A percentile compares a stretch with the other conserved stretches of the same genome.
Evolutionary conservation across 2,113 vertebrate genomes (phyloP).

Genomic region (Cryptomyrus ogoouensis): DNA sequence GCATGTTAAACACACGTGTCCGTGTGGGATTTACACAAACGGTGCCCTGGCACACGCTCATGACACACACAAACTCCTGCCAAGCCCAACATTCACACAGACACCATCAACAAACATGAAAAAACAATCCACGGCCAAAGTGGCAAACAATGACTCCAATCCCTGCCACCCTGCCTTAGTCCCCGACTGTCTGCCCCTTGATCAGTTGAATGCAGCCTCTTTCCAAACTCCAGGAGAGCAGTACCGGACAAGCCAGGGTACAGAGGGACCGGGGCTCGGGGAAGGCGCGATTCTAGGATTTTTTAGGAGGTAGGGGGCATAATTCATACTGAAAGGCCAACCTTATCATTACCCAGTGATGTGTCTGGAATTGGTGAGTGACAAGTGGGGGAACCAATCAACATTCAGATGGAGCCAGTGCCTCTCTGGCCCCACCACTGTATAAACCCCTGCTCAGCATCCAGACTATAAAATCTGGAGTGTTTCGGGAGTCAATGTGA

Average conservation of each 20-base stretch:
- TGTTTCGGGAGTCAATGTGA: neutral
- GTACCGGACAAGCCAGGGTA: neutral
- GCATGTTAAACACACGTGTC: neutral
- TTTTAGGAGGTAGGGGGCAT: neutral
- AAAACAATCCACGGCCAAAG: neutral
- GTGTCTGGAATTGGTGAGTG: neutral
- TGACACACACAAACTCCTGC: neutral
- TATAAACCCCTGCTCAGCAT: neutral
- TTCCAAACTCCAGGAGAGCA: neutral
- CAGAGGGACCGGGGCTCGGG: neutral
- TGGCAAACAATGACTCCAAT: neutral
- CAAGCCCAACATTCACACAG: neutral
- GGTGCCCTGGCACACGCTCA: neutral
- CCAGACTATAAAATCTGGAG: neutral
- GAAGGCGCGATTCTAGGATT: neutral
- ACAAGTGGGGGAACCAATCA: neutral
- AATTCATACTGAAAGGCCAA: neutral
- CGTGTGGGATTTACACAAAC: neutral
- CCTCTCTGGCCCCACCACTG: neutral
- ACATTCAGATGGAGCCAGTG: neutral
- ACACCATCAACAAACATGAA: neutral
- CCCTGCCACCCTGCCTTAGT: neutral
- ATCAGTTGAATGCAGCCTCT: no score
- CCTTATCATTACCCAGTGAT: neutral
- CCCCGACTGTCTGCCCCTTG: neutral